Base-by-base conservation (phyloP, 2,797 vertebrate genomes). In the Eulemur albifrons region DNA sequence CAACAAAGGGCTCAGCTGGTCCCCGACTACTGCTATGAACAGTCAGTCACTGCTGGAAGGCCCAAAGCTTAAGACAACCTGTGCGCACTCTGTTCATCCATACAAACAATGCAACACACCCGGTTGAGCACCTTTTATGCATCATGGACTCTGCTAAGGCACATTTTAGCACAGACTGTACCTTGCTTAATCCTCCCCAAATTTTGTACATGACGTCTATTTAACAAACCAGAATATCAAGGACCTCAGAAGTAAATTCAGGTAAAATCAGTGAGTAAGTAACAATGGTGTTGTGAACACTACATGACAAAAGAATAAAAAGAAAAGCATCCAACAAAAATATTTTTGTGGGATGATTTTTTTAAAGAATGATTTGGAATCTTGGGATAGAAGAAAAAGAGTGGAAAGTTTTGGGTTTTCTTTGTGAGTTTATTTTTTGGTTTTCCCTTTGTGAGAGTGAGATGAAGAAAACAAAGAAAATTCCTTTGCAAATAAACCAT, bases 401-500 rank as follows among this genome's bases (percentile, higher is more conserved):
- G 35, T 76, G 40, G 35, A 25, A 90, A 86, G 10, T 92, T 86
- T 79, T 1, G 4, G 1, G 0, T 95, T 93, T 88, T 80, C 77
- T 93, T 70, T 61, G 13, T 82, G 54, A 94, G 14, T 57, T 27
- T 77, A 23, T 90, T 52, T 85, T 76, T 63, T 2, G 30, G 75
- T 50, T 95, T 86, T 90, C n/a, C 93, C n/a, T 95, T 90, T 86
- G 14, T 90, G 82, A 92, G 67, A 76, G 10, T 32, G 40, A 86
- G 25, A 54, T 4, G 72, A 82, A 14, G 43, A 83, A 90, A 38
- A 88, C 90, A 91, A 97, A 88, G 70, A 70, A 95, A 80, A 97
- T 92, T 81, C 38, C 80, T 96, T 87, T 93, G 86, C 72, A 94
- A 97, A 90, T 88, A 95, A 97, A 95, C 38, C 84, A 84, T 82